phyloP scores from a whole-genome alignment of 2,888 invertebrate species.

The Deilephila elpenor region DNA sequence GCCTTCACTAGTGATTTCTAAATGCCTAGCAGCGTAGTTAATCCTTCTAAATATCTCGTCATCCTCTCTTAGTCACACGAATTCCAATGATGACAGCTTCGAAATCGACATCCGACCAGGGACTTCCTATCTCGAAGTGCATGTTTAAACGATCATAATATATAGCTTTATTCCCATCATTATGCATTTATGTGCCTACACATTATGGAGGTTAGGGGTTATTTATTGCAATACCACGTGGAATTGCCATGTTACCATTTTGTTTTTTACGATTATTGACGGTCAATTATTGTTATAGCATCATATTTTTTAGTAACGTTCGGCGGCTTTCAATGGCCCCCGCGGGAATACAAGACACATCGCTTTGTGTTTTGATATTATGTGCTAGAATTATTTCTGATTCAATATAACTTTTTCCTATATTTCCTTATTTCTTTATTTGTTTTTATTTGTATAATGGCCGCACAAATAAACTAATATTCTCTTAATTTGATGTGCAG shows the following conservation, averaged over 20 bases:
- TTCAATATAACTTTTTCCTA: neutral
- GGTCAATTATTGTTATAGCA: slow-evolving; percentile 27
- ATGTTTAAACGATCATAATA: neutral
- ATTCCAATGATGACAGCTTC: neutral
- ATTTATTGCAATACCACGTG: slow-evolving; percentile 18
- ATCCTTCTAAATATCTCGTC: too few relatives aligned
- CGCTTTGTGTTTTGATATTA: neutral
- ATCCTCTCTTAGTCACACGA: too few relatives aligned
- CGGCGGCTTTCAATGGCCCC: neutral
- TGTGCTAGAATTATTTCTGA: neutral
- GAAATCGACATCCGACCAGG: neutral
- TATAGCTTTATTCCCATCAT: neutral
- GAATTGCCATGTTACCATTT: slow-evolving; percentile 29
- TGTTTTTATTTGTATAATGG: too few relatives aligned
- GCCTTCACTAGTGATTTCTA: too few relatives aligned
- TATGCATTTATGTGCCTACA: slow-evolving; percentile 18
- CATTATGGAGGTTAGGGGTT: slow-evolving; percentile 29
- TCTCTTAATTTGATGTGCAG: too few relatives aligned
- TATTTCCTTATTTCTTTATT: neutral
- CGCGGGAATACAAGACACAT: neutral
- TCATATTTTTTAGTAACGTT: slow-evolving; percentile 20
- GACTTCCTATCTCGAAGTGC: neutral
- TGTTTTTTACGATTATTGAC: slow-evolving; percentile 27
- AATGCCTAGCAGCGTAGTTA: too few relatives aligned
- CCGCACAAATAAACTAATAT: too few relatives aligned